Evolutionary conservation across 2,797 vertebrate genomes (phyloP).

Genomic region (Xiphophorus birchmanni): DNA sequence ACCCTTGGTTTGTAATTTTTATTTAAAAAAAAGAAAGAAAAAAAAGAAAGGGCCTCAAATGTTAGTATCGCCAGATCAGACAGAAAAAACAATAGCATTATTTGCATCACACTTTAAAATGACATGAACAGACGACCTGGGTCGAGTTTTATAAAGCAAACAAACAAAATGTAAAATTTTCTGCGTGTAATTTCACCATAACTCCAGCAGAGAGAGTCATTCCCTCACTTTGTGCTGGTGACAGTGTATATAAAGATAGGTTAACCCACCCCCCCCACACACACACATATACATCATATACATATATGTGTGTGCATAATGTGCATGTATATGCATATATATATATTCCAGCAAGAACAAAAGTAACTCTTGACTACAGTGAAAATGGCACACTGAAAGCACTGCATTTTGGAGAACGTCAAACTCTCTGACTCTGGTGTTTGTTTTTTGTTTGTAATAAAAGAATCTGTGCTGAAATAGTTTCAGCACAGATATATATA

Average conservation of each 20-base stretch:
- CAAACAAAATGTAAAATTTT: not conserved
- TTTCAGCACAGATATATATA: not conserved
- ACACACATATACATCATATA: too few relatives aligned
- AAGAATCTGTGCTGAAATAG: too few relatives aligned
- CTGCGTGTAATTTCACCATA: constrained; percentile 10
- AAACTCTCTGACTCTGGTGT: too few relatives aligned
- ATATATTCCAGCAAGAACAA: too few relatives aligned
- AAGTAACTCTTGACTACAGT: too few relatives aligned
- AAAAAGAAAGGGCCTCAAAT: not conserved
- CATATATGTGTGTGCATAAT: not conserved
- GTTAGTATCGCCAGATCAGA: not conserved
- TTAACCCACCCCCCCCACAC: too few relatives aligned
- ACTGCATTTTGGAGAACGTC: too few relatives aligned
- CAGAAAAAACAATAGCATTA: not conserved
- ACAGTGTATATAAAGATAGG: not conserved
- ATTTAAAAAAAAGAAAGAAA: not conserved
- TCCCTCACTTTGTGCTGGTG: not conserved
- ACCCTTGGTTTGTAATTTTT: not conserved
- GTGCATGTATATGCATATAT: too few relatives aligned
- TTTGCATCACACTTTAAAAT: not conserved
- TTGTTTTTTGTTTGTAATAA: too few relatives aligned
- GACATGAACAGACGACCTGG: too few relatives aligned
- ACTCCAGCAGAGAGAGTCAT: constrained; percentile 45
- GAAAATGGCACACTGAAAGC: too few relatives aligned
- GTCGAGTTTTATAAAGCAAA: not conserved